These are phyloP conservation scores for Zosterops lateralis DNA, from an alignment of 2,113 vertebrate genomes.

Conservation along the genomic window DNA sequence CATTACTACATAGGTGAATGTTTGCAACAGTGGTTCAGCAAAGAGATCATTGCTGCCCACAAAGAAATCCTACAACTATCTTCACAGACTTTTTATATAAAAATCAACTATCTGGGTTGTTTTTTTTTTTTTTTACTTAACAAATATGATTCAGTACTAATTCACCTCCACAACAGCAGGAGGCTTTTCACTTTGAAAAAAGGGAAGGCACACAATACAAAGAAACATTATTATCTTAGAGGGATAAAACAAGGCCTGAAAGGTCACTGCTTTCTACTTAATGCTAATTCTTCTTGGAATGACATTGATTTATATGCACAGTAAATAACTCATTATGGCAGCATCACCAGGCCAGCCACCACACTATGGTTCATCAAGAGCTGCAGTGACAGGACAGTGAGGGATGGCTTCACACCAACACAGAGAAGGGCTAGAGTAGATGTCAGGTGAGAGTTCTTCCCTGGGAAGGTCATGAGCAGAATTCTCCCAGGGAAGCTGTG, in stretches of 20 bases:
- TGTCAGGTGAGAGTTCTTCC: too few species aligned
- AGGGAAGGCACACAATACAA: neutral
- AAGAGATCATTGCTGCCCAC: neutral
- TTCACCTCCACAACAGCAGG: neutral
- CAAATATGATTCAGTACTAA: neutral
- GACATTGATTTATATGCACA: neutral
- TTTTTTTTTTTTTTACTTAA: neutral
- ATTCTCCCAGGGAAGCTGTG: neutral
- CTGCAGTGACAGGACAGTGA: neutral
- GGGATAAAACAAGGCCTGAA: neutral
- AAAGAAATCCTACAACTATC: neutral
- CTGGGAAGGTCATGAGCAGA: neutral
- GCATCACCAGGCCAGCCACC: neutral
- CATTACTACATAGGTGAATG: neutral
- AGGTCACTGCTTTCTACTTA: neutral
- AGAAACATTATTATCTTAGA: neutral
- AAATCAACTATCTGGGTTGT: neutral
- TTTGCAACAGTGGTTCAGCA: neutral
- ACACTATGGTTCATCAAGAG: neutral
- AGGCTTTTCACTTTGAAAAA: neutral
- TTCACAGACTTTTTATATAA: neutral
- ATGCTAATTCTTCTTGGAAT: neutral
- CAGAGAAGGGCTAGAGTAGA: fast-evolving
- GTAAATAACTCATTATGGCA: neutral
- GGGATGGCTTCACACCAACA: neutral